A percentile compares a stretch with the other conserved stretches of the same genome.
phyloP scores from a whole-genome alignment of 2,888 invertebrate species.

The Strigamia transsilvanica region DNA sequence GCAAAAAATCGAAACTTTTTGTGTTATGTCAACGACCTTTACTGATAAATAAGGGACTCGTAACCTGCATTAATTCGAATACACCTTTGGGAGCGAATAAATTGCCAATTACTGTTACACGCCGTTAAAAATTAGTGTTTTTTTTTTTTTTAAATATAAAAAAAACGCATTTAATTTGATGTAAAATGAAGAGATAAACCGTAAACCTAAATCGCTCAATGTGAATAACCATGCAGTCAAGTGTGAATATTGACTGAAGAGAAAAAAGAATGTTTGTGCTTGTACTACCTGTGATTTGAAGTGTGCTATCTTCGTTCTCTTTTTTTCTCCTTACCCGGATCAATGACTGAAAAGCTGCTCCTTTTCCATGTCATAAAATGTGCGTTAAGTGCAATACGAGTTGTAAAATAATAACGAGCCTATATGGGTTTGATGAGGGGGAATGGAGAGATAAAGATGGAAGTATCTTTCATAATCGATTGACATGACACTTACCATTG shows the following conservation, averaged over 20 bases:
- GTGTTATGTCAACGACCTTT: not conserved
- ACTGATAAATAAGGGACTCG: no score
- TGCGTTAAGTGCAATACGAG: conserved; percentile 25
- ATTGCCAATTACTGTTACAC: not conserved
- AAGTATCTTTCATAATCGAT: conserved; percentile 35
- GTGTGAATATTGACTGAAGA: conserved; percentile 16
- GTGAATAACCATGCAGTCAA: conserved; percentile 20
- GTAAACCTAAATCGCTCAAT: not conserved
- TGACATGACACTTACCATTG: not conserved
- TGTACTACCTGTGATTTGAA: conserved; percentile 39
- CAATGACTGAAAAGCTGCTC: conserved; percentile 37
- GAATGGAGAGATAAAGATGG: not conserved
- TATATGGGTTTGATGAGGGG: not conserved
- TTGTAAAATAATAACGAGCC: conserved; percentile 37
- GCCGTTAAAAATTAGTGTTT: no score
- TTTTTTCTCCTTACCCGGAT: conserved; percentile 27
- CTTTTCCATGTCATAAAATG: conserved; percentile 26
- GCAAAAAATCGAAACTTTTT: no score
- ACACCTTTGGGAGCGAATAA: not conserved
- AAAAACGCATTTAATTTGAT: not conserved
- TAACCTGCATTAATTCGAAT: no score
- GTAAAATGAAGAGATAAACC: not conserved
- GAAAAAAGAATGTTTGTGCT: conserved; percentile 20
- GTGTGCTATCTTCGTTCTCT: not conserved
- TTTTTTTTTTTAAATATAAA: no score